phyloP scores from a whole-genome alignment of 2,797 vertebrate genomes.

The Crocodylus rhombifer region DNA sequence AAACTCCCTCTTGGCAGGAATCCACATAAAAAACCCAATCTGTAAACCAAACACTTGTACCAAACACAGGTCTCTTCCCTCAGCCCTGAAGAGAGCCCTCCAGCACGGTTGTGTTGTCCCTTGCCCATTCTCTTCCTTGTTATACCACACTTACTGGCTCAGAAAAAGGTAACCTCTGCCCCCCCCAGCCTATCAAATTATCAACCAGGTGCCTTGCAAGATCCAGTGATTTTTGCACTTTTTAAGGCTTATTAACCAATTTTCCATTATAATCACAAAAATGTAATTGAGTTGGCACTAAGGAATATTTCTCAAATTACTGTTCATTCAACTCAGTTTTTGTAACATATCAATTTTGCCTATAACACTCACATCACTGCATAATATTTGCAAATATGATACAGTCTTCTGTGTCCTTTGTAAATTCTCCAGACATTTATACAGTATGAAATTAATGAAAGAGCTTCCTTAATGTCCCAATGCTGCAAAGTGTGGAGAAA shows the following conservation, averaged over 20 bases:
- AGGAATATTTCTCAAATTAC: not conserved
- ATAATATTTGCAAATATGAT: not conserved
- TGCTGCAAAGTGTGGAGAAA: fast-evolving
- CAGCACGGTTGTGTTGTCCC: too few species aligned
- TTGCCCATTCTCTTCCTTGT: too few species aligned
- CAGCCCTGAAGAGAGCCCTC: too few species aligned
- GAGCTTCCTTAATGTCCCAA: not conserved
- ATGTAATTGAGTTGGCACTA: not conserved
- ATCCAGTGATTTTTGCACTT: not conserved
- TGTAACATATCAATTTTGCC: not conserved
- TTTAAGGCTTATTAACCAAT: not conserved
- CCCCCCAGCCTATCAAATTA: not conserved
- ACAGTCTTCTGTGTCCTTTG: not conserved
- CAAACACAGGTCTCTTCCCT: too few species aligned
- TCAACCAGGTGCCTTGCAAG: not conserved
- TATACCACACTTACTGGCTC: too few species aligned
- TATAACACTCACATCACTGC: not conserved
- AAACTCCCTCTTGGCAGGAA: too few species aligned
- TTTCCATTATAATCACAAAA: not conserved
- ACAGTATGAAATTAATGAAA: not conserved
- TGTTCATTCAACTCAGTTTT: not conserved
- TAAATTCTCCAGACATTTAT: conserved; percentile 1
- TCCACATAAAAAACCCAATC: too few species aligned
- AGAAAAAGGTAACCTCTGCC: too few species aligned
- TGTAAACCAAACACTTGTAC: too few species aligned